Percentiles rank a stretch among this genome's conserved stretches.
These are phyloP conservation scores for Neosilurus hyrtlii DNA, from an alignment of 2,797 vertebrate species.

Conservation along the genomic window DNA sequence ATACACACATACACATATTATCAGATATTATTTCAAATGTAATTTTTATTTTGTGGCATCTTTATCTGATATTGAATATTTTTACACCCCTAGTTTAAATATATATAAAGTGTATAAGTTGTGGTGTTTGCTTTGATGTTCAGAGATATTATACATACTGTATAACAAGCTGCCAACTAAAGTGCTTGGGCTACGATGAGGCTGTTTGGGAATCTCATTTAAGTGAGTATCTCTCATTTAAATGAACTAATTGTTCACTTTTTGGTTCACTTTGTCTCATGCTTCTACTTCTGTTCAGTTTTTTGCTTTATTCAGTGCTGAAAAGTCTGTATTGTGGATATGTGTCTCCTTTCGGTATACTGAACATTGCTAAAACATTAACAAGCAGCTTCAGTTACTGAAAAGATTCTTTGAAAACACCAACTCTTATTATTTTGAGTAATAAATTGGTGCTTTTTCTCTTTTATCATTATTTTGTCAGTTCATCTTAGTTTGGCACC, in stretches of 20 bases:
- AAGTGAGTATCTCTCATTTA: conserved; percentile 76
- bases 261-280: conserved; percentile 67
- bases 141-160: neutral
- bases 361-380: neutral
- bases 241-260: conserved; percentile 73
- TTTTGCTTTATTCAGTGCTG: conserved; percentile 54
- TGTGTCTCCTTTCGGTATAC: conserved; percentile 57
- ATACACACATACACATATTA: neutral
- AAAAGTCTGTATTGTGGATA: conserved; percentile 50
- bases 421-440: conserved; percentile 20
- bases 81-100: conserved; percentile 34
- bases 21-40: neutral
- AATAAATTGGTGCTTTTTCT: conserved; percentile 33
- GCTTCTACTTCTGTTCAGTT: conserved; percentile 60
- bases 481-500: conserved; percentile 46
- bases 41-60: neutral
- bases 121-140: neutral
- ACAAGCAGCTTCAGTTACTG: neutral
- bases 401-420: conserved; percentile 15
- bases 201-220: conserved; percentile 82
- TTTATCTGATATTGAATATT: neutral
- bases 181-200: conserved; percentile 67
- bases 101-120: neutral
- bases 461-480: conserved; percentile 32
- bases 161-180: conserved; percentile 32